Percentiles rank a stretch among this genome's conserved stretches.
Conservation (phyloP, 1,140 invertebrate species). For the Monomorium pharaonis region DNA sequence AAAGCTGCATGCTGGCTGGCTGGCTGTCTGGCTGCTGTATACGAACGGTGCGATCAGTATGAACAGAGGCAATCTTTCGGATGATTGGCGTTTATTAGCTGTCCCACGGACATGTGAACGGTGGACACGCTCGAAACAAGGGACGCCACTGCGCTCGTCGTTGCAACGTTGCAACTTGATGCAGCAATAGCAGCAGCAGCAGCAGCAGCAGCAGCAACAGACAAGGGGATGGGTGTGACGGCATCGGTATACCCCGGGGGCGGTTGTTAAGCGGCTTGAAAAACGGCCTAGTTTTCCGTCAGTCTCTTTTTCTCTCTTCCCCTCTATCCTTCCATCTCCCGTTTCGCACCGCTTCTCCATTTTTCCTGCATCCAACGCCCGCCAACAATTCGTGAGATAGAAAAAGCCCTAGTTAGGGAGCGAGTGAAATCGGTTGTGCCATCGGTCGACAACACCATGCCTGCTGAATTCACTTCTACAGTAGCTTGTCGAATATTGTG, state of each 20-base stretch:
- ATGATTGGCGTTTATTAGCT: constrained; percentile 58
- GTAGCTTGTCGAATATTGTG: constrained; percentile 22
- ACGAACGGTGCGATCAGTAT: constrained; percentile 12
- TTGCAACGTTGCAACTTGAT: constrained; percentile 46
- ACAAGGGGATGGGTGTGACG: constrained; percentile 21
- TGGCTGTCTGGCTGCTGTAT: not conserved
- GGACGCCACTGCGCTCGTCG: constrained; percentile 9
- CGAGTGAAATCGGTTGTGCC: constrained; percentile 32
- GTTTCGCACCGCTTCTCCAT: constrained; percentile 13
- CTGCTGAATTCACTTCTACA: constrained; percentile 32
- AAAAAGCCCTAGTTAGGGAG: constrained; percentile 45
- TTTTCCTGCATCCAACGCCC: constrained; percentile 13
- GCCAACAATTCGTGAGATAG: constrained; percentile 42
- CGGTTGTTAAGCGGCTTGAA: constrained; percentile 64
- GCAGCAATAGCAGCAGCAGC: not conserved
- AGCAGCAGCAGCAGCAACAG: not conserved
- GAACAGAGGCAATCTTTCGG: constrained; percentile 56
- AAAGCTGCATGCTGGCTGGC: not conserved
- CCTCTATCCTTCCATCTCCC: not conserved
- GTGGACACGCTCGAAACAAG: constrained; percentile 48
- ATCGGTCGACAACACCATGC: constrained; percentile 14
- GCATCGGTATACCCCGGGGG: constrained; percentile 22
- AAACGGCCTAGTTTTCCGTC: constrained; percentile 41
- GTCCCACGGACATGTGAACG: constrained; percentile 41
- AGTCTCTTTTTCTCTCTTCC: not conserved